Conservation (phyloP, 2,888 invertebrate species). For the Capitulum mitella region DNA sequence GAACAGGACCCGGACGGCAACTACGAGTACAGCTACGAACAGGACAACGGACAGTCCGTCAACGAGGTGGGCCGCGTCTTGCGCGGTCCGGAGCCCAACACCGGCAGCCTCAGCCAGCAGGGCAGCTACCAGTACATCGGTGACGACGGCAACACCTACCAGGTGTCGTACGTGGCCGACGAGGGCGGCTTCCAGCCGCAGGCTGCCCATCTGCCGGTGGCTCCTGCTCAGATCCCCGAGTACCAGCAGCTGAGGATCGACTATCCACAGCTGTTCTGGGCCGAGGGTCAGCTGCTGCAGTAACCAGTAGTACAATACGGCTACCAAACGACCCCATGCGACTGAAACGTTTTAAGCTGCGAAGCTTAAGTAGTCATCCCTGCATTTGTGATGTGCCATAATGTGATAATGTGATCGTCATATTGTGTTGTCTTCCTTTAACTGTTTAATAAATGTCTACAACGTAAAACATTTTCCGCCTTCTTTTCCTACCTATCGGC, state of each 20-base stretch:
- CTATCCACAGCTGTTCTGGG: background rate
- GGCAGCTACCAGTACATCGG: background rate
- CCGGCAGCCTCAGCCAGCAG: background rate
- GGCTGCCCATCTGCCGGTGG: background rate
- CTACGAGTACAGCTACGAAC: conserved; percentile 10
- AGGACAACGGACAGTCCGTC: conserved; percentile 12
- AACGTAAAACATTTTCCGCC: too few relatives aligned
- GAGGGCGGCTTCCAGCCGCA: conserved; percentile 10
- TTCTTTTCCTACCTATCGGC: too few relatives aligned
- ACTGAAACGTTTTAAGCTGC: too few relatives aligned
- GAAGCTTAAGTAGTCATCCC: too few relatives aligned
- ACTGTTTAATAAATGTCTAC: too few relatives aligned
- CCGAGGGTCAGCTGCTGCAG: background rate
- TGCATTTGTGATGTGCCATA: too few relatives aligned
- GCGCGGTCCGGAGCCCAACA: background rate
- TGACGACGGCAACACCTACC: conserved; percentile 10
- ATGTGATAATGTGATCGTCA: too few relatives aligned
- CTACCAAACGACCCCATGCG: too few relatives aligned
- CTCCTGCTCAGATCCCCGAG: conserved; percentile 10
- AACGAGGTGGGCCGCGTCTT: background rate
- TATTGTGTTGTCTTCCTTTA: too few relatives aligned
- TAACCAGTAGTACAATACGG: too few relatives aligned
- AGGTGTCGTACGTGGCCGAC: background rate
- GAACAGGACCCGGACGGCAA: background rate
- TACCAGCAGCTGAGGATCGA: background rate